Base-by-base conservation (phyloP, 1,140 invertebrate genomes). In the Diachasmimorpha longicaudata region DNA sequence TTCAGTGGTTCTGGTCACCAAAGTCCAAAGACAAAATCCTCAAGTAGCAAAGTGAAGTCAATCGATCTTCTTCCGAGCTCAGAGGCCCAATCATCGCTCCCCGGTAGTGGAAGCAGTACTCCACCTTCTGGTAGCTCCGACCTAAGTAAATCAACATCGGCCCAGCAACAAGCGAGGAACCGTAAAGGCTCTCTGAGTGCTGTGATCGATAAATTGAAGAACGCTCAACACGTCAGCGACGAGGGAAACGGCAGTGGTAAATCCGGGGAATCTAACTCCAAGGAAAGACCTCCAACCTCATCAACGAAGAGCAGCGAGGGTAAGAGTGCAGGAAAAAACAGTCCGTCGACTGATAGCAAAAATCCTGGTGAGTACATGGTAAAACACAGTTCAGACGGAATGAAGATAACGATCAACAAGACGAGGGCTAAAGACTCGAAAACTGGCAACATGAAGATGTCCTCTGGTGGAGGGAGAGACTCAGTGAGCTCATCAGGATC, bases 351-450 rank as follows among this genome's bases (percentile, higher is more conserved):
- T 11, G 92, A 93, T 72, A 90, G 87, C 66, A 95, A 95, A 87
- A 94, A 93, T 82, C 87, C 90, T 1, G 92, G 92, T 0, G 95
- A 96, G 80, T 97, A 96, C 80, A 96, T 95, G 92, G 93, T 96
- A 0, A 96, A 96, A 81, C 93, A 93, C 39, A 95, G 94, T 79
- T 93, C 93, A 0, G 95, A 96, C 81, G 95, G 95, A 0, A 95
- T 97, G 86, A 97, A 96, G 85, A 92, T 97, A 11, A 97, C 95
- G 0, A 96, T 97, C 9, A 97, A 96, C 81, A 97, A 96, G 89
- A 95, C 95, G 0, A 90, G 93, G 72, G 93, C 91, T n/a, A 93
- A 93, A 75, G 91, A 92, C 39, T 91, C 89, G 0, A 92, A 91
- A 14, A 89, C 88, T 73, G 81, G 77, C 72, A 89, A 83, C 79